Percentiles rank a stretch among this genome's conserved stretches.
Evolutionary conservation across 2,113 vertebrate species (phyloP).

Genomic region (Lycaon pictus): DNA sequence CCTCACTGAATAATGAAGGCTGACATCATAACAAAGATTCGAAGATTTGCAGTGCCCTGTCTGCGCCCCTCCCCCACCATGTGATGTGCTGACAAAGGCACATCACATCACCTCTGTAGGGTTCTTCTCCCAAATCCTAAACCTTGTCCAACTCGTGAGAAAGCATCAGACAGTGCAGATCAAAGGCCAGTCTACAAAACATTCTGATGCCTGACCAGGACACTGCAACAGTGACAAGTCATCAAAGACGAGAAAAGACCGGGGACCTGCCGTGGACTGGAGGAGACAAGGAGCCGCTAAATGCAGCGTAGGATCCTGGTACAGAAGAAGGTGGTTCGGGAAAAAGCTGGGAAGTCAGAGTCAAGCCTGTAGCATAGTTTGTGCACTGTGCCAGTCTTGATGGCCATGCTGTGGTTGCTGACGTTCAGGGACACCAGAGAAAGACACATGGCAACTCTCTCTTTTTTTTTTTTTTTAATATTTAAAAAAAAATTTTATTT

Average conservation of each 20-base stretch:
- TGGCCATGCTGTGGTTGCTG: accelerated
- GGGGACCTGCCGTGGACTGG: background rate
- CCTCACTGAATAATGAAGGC: background rate
- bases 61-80: accelerated
- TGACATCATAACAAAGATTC: no score
- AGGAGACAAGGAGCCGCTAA: background rate
- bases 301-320: background rate
- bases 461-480: background rate
- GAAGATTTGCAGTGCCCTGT: accelerated
- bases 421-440: accelerated
- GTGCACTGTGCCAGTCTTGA: background rate
- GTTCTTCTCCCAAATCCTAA: background rate
- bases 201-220: background rate
- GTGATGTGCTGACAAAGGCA: background rate
- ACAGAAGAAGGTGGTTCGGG: background rate
- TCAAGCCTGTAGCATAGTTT: background rate
- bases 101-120: background rate
- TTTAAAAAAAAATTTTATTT: no score
- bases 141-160: background rate
- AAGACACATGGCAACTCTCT: background rate
- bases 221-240: background rate
- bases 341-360: background rate
- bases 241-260: background rate
- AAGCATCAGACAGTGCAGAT: background rate
- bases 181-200: background rate